Evolutionary conservation across 2,797 vertebrate species (phyloP).

Genomic region (Picus viridis): DNA sequence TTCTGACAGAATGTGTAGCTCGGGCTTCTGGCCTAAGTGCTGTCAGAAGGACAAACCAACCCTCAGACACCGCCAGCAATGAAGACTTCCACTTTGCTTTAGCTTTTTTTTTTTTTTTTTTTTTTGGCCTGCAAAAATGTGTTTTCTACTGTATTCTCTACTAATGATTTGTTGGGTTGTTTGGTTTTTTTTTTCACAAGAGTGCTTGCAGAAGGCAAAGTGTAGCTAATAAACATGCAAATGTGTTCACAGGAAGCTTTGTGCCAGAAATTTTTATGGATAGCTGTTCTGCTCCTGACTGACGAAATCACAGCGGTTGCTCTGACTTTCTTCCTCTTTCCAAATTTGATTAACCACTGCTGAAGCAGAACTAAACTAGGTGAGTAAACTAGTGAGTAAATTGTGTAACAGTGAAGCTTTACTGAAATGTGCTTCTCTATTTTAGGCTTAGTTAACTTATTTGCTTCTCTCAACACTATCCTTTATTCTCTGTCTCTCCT

Average conservation of each 20-base stretch:
- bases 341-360: not conserved
- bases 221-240: conserved; percentile 45
- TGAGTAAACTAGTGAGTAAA: not conserved
- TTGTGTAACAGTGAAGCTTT: not conserved
- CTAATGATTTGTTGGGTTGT: conserved; percentile 5
- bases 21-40: not conserved
- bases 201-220: conserved; percentile 5
- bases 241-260: conserved; percentile 21
- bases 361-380: not conserved
- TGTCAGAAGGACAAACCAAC: not conserved
- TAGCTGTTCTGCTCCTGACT: not conserved
- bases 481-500: too few species aligned
- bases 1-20: not conserved
- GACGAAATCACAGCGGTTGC: not conserved
- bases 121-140: not conserved
- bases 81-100: not conserved
- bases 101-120: not conserved
- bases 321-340: not conserved
- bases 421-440: not conserved
- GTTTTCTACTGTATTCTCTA: not conserved
- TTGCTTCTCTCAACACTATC: too few species aligned
- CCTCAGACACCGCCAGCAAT: not conserved
- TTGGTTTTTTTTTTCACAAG: conserved; percentile 4
- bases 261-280: conserved; percentile 33
- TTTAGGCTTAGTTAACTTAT: not conserved